Percentiles rank a stretch among this genome's conserved stretches.
Evolutionary conservation across 2,113 vertebrate genomes (phyloP).

Genomic region (Diadophis punctatus): DNA sequence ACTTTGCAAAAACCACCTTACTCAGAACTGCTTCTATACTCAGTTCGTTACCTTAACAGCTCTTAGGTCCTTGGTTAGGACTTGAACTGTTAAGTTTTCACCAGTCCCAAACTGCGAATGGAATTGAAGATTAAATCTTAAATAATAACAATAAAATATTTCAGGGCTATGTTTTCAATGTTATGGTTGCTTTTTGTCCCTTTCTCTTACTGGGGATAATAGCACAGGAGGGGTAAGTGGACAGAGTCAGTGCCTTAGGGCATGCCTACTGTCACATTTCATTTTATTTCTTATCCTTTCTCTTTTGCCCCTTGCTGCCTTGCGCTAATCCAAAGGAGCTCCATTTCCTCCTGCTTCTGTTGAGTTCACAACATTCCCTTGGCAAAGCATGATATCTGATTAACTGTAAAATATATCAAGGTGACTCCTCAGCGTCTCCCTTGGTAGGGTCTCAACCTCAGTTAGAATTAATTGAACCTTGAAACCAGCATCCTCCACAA

Average conservation of each 20-base stretch:
- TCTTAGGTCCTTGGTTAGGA: background rate
- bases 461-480: background rate
- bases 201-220: background rate
- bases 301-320: background rate
- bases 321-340: background rate
- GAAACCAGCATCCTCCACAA: background rate
- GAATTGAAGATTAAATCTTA: background rate
- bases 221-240: background rate
- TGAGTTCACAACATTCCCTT: background rate
- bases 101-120: background rate
- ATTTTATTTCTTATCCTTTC: background rate
- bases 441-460: background rate
- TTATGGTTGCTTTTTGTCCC: background rate
- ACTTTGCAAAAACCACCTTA: background rate
- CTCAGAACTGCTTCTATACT: background rate
- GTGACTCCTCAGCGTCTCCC: background rate
- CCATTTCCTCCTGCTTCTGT: background rate
- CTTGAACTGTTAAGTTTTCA: background rate
- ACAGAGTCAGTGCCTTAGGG: background rate
- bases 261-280: background rate
- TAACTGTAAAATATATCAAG: conserved; percentile 1
- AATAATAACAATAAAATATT: background rate
- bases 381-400: background rate
- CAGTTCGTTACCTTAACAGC: background rate
- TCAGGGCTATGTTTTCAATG: background rate